Percentiles rank a stretch among this genome's conserved stretches.
Evolutionary conservation across 2,113 vertebrate genomes (phyloP).

Genomic region (Halichoeres trimaculatus): DNA sequence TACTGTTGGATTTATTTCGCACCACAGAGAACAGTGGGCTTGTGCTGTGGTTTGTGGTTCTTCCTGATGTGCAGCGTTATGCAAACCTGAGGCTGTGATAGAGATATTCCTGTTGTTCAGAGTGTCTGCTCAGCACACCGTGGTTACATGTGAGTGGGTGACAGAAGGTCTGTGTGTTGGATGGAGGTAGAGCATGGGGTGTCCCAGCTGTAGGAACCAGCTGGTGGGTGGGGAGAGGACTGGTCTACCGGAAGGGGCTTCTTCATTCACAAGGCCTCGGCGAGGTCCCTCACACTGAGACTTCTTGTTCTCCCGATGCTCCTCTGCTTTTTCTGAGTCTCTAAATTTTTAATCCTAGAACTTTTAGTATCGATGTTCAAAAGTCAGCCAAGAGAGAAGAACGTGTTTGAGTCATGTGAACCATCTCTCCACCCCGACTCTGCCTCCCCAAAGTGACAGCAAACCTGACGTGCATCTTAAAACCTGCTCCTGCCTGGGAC

Average conservation of each 20-base stretch:
- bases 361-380: neutral
- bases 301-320: neutral
- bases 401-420: slow-evolving; percentile 12
- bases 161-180: slow-evolving; percentile 78
- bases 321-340: neutral
- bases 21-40: slow-evolving; percentile 22
- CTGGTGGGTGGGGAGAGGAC: slow-evolving; percentile 71
- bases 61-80: neutral
- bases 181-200: slow-evolving; percentile 69
- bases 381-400: slow-evolving; percentile 9
- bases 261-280: slow-evolving; percentile 66
- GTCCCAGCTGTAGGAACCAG: slow-evolving; percentile 81
- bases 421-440: slow-evolving; percentile 17
- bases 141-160: slow-evolving; percentile 52
- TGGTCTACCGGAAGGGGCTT: slow-evolving; percentile 68
- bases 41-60: neutral
- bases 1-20: slow-evolving; percentile 24
- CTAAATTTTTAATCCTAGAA: slow-evolving; percentile 10
- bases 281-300: slow-evolving; percentile 1
- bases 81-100: slow-evolving; percentile 10
- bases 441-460: slow-evolving; percentile 25
- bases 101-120: slow-evolving; percentile 10
- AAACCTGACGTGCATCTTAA: slow-evolving; percentile 85
- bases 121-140: slow-evolving; percentile 19
- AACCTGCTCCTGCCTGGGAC: slow-evolving; percentile 83